phyloP scores from a whole-genome alignment of 2,888 invertebrate species.

The Antheraea assamensis region DNA sequence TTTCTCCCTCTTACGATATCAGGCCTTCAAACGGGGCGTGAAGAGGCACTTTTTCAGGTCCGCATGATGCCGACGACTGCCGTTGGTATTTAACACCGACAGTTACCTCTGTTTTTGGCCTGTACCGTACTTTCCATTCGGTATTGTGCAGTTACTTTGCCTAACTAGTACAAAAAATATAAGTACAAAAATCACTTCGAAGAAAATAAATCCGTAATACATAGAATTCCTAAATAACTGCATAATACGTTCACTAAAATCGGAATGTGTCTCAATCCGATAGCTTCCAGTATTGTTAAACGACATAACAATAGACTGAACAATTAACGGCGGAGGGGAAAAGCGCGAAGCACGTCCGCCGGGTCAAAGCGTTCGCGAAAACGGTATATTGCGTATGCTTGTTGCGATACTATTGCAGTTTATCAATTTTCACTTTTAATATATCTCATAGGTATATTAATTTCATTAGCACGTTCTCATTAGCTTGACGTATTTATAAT shows the following conservation, averaged over 20 bases:
- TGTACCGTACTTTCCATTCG: no score
- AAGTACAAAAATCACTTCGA: no score
- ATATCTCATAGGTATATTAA: neutral
- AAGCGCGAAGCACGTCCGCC: conserved; percentile 45
- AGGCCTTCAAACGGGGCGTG: no score
- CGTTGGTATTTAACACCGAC: no score
- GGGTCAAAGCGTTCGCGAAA: conserved; percentile 45
- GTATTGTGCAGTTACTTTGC: no score
- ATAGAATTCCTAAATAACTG: neutral
- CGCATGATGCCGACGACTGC: no score
- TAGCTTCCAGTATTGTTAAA: conserved; percentile 29
- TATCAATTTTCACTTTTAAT: conserved; percentile 11
- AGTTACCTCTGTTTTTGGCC: no score
- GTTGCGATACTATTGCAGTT: neutral
- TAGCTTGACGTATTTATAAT: no score
- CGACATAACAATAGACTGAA: conserved; percentile 32
- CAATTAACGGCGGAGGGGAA: conserved; percentile 35
- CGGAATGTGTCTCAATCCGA: conserved; percentile 10
- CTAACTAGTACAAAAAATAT: no score
- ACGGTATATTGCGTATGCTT: neutral
- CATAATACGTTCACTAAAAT: neutral
- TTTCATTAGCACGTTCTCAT: neutral
- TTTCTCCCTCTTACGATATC: no score
- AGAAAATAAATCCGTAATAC: neutral
- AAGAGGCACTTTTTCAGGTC: no score